These are phyloP conservation scores for Elaphurus davidianus DNA, from an alignment of 2,113 vertebrate species.

Conservation along the genomic window DNA sequence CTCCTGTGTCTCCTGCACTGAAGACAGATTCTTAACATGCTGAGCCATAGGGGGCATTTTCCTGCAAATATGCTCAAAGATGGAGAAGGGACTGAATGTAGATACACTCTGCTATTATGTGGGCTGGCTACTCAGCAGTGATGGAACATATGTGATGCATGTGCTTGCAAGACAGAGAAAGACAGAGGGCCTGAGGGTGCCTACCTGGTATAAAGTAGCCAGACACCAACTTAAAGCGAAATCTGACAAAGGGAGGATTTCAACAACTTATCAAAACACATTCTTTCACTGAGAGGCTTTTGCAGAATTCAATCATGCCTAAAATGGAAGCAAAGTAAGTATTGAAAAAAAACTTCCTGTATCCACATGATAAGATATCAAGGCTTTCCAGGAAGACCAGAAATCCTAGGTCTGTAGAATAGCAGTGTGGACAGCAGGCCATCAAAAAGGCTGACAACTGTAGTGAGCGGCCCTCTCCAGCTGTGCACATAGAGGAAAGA, in stretches of 20 bases:
- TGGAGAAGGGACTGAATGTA: neutral
- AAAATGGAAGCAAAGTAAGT: conserved; percentile 55
- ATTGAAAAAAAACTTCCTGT: neutral
- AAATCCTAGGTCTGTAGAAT: neutral
- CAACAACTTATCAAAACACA: conserved; percentile 48
- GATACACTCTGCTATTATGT: too few species aligned
- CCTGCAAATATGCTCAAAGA: neutral
- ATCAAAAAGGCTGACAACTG: neutral
- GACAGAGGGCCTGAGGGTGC: neutral
- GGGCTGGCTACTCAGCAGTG: neutral
- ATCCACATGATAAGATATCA: conserved; percentile 30
- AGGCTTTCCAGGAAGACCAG: neutral
- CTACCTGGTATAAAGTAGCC: neutral
- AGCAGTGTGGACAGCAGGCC: neutral
- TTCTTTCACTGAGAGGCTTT: conserved; percentile 46
- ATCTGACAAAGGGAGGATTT: conserved; percentile 50
- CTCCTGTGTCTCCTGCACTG: neutral
- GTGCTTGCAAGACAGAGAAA: neutral
- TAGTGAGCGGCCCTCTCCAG: neutral
- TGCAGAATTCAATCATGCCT: conserved; percentile 55
- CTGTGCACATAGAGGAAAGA: neutral
- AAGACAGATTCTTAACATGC: neutral
- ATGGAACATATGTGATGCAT: too few species aligned
- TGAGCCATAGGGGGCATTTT: neutral
- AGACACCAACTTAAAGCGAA: neutral